These are phyloP conservation scores for Ormyrus pomaceus DNA, from an alignment of 2,888 invertebrate species.

Conservation along the genomic window DNA sequence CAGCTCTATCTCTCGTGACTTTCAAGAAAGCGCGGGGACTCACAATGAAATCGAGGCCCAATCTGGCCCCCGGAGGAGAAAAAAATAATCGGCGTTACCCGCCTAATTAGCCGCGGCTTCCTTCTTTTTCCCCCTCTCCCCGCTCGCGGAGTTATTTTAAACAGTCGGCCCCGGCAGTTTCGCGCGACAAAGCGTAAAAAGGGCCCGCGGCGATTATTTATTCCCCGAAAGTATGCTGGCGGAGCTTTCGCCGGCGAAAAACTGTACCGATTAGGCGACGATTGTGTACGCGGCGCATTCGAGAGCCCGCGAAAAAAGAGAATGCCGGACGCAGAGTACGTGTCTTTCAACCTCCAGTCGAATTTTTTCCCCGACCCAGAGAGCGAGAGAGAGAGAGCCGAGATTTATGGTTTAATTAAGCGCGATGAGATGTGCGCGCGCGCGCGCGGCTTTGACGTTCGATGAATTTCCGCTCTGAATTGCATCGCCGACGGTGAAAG, in stretches of 20 bases:
- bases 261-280: too few relatives aligned
- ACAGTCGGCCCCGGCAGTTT: too few relatives aligned
- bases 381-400: neutral
- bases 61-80: neutral
- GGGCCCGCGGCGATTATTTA: neutral
- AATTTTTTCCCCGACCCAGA: neutral
- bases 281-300: too few relatives aligned
- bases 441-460: conserved; percentile 21
- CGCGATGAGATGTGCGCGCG: conserved; percentile 35
- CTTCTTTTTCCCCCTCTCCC: neutral
- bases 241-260: conserved; percentile 9
- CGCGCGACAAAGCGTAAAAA: too few relatives aligned
- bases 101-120: too few relatives aligned
- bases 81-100: too few relatives aligned
- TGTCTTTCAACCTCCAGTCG: too few relatives aligned
- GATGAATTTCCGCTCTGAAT: conserved; percentile 48
- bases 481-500: conserved; percentile 1
- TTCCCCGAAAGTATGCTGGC: conserved; percentile 18
- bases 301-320: too few relatives aligned
- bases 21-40: neutral
- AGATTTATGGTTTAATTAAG: conserved; percentile 59
- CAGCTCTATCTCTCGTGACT: neutral
- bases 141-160: too few relatives aligned
- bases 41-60: neutral
- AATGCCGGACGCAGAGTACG: too few relatives aligned